Conservation (phyloP, 2,888 invertebrate genomes). For the Himalopsyche anomala region DNA sequence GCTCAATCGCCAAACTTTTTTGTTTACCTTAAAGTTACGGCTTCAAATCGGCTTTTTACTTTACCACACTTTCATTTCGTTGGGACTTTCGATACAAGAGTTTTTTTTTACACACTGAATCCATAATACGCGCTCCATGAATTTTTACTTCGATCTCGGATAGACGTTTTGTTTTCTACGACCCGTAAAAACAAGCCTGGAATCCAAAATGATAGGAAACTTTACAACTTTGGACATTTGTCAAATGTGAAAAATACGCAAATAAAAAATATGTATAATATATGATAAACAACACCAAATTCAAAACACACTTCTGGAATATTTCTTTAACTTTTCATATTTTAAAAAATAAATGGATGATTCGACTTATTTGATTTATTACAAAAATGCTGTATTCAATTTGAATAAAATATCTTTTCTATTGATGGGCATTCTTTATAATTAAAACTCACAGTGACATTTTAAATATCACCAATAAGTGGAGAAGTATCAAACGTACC, state of each 20-base stretch:
- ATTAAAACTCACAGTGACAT: too few species aligned
- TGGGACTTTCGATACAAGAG: constrained; percentile 33
- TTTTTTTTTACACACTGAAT: constrained; percentile 49
- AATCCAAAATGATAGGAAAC: constrained; percentile 16
- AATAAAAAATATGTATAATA: neutral
- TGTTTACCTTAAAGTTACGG: constrained; percentile 35
- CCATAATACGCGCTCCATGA: constrained; percentile 46
- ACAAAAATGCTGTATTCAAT: too few species aligned
- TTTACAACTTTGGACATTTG: constrained; percentile 30
- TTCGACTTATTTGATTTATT: too few species aligned
- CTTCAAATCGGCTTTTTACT: constrained; percentile 31
- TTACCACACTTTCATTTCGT: neutral
- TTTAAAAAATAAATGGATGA: neutral
- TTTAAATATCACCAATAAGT: too few species aligned
- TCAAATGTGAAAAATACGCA: neutral
- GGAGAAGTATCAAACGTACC: too few species aligned
- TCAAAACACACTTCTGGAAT: neutral
- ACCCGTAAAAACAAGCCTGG: constrained; percentile 10
- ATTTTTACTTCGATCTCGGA: constrained; percentile 39
- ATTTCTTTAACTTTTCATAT: neutral
- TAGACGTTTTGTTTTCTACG: constrained; percentile 3
- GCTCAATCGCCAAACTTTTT: constrained; percentile 36
- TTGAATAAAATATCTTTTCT: too few species aligned
- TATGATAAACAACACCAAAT: neutral
- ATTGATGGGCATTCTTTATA: too few species aligned